phyloP scores from a whole-genome alignment of 1,140 invertebrate species.

The Paracyclopina nana region DNA sequence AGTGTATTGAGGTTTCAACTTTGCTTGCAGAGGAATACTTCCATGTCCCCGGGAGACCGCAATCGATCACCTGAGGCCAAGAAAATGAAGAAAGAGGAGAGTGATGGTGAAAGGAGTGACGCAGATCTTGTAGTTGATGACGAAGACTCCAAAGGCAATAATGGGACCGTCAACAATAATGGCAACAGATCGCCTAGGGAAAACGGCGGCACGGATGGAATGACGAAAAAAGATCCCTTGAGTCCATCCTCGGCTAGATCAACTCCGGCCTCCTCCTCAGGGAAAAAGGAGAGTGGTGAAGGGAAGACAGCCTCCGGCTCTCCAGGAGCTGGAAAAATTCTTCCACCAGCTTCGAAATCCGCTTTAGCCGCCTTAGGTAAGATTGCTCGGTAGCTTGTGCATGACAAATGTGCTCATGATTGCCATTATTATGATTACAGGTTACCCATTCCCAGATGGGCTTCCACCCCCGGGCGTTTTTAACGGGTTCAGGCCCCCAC shows the following conservation, averaged over 20 bases:
- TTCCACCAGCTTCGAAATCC: background rate
- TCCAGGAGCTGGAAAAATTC: background rate
- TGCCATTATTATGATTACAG: too few species aligned
- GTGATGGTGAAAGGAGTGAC: background rate
- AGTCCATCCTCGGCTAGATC: background rate
- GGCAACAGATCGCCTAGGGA: background rate
- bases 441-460: background rate
- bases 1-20: too few species aligned
- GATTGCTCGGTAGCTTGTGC: too few species aligned
- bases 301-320: background rate
- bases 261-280: background rate
- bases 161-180: background rate
- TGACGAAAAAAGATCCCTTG: background rate
- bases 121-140: background rate
- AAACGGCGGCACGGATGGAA: background rate
- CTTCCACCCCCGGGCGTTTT: background rate
- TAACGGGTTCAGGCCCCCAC: constrained; percentile 2
- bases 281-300: constrained; percentile 1
- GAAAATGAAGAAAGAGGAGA: constrained; percentile 2
- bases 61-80: background rate
- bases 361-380: constrained; percentile 1
- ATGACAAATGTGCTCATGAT: too few species aligned
- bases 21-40: too few species aligned
- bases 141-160: background rate
- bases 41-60: background rate